phyloP scores from a whole-genome alignment of 2,888 invertebrate species.

The Corythucha ciliata region DNA sequence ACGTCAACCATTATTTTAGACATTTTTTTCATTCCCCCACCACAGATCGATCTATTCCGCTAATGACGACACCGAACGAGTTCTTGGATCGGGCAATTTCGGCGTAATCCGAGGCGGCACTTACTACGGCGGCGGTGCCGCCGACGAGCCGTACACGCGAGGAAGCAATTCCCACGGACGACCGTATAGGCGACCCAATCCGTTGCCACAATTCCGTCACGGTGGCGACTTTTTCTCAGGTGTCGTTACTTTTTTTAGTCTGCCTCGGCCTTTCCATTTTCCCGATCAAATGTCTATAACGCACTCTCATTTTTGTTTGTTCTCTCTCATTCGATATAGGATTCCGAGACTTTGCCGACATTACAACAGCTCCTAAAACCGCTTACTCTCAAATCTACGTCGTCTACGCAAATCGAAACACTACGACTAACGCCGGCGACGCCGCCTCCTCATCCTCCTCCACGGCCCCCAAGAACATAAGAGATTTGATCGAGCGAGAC shows the following conservation, averaged over 20 bases:
- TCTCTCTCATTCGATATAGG: conserved; percentile 42
- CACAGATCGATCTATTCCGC: conserved; percentile 22
- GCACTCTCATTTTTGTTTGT: too few relatives aligned
- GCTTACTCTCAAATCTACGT: conserved; percentile 76
- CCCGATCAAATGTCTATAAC: too few relatives aligned
- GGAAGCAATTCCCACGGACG: conserved; percentile 64
- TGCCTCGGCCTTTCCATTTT: too few relatives aligned
- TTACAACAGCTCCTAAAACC: conserved; percentile 69
- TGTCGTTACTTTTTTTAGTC: too few relatives aligned
- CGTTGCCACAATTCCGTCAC: conserved; percentile 39
- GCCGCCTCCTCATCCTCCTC: conserved; percentile 44
- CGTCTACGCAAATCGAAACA: conserved; percentile 65
- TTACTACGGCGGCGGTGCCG: conserved; percentile 60
- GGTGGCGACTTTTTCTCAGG: conserved; percentile 66
- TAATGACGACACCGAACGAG: conserved; percentile 44
- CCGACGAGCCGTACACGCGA: conserved; percentile 44
- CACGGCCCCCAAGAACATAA: conserved; percentile 65
- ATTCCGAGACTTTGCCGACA: conserved; percentile 83
- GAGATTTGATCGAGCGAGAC: conserved; percentile 68
- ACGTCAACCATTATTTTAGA: too few relatives aligned
- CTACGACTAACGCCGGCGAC: conserved; percentile 43
- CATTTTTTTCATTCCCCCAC: too few relatives aligned
- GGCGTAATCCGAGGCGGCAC: conserved; percentile 80
- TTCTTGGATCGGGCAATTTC: conserved; percentile 76
- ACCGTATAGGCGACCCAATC: conserved; percentile 55